Evolutionary conservation across 1,140 invertebrate species (phyloP), one percentile per base, ranked within the genome.

Genomic region (Harlomillsia oculata): DNA sequence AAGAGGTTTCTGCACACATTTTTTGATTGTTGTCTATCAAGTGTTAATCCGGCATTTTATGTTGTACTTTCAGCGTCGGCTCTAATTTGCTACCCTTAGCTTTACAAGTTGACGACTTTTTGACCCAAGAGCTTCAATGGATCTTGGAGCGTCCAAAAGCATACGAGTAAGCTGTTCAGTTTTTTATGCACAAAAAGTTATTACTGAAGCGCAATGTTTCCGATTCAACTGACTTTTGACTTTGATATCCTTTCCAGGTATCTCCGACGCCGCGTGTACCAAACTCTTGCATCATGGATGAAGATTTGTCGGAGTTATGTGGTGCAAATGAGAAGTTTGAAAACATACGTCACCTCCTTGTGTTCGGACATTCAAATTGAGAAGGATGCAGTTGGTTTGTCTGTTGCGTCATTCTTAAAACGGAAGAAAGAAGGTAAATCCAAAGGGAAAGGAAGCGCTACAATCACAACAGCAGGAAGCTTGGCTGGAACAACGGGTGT

Each of bases 91-190:
- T 61, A 11, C 37, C 53, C 14, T 52, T 59, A 36, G 40, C 30
- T 0, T n/a, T 37, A 3, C 32, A 28, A 40, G 21, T 64, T 3
- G 63, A 64, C 25, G 45, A 55, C 3, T 11, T 61, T 5, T 29
- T 57, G 34, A 13, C 53, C 3, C 51, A 58, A 43, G 37, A 64
- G 29, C 51, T 59, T 9, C 57, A 59, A 32, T 64, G 62, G 62
- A 48, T 64, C 18, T 9, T 26, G 25, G 43, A 58, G 6, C 37
- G 45, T 21, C 54, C 32, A 2, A 13, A 21, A n/a, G 41, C 59
- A 34, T 60, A 54, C 29, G 37, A 29, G 59, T 60, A 53, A 39
- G 53, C 41, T 9, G 26, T 20, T n/a, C 9, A 50, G 21, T 41
- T 41, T 29, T 23, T 32, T 5, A 18, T 40, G 3, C 2, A n/a